Evolutionary conservation across 2,797 vertebrate species (phyloP).

Genomic region (Cyclopterus lumpus): DNA sequence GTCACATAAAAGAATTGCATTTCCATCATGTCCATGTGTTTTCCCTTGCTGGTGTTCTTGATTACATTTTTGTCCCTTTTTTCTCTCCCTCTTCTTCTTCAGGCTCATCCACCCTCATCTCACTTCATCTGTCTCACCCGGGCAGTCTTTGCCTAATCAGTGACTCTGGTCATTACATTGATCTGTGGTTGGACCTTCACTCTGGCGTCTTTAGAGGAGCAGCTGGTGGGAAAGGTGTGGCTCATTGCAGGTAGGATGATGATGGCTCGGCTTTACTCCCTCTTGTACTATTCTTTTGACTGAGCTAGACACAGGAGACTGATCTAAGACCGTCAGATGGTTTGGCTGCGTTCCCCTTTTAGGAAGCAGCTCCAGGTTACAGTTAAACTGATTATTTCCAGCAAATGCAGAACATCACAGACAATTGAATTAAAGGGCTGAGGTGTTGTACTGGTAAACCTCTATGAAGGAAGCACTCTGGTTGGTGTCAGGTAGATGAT

Average conservation of each 20-base stretch:
- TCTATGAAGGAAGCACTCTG: conserved; percentile 12
- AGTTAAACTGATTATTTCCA: conserved; percentile 13
- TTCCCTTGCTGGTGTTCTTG: background rate
- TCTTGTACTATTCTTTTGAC: background rate
- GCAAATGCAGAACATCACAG: conserved; percentile 27
- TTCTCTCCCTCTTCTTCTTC: conserved; percentile 13
- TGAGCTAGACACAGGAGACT: background rate
- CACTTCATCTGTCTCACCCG: conserved; percentile 28
- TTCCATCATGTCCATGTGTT: background rate
- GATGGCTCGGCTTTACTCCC: conserved; percentile 9
- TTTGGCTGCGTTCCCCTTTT: background rate
- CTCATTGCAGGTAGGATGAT: conserved; percentile 22
- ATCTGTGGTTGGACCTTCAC: conserved; percentile 51
- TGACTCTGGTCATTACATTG: conserved; percentile 50
- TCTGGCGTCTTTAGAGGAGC: conserved; percentile 53
- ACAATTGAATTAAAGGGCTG: conserved; percentile 20
- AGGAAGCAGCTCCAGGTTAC: conserved; percentile 16
- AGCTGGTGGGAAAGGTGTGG: conserved; percentile 32
- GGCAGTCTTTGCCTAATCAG: conserved; percentile 47
- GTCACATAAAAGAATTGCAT: background rate
- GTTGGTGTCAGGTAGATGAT: conserved; percentile 25
- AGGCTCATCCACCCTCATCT: conserved; percentile 25
- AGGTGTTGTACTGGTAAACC: conserved; percentile 1
- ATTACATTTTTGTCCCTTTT: conserved; percentile 21
- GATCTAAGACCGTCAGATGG: conserved; percentile 5